These are phyloP conservation scores for Nomada fabriciana DNA, from an alignment of 2,888 invertebrate species.

Conservation along the genomic window DNA sequence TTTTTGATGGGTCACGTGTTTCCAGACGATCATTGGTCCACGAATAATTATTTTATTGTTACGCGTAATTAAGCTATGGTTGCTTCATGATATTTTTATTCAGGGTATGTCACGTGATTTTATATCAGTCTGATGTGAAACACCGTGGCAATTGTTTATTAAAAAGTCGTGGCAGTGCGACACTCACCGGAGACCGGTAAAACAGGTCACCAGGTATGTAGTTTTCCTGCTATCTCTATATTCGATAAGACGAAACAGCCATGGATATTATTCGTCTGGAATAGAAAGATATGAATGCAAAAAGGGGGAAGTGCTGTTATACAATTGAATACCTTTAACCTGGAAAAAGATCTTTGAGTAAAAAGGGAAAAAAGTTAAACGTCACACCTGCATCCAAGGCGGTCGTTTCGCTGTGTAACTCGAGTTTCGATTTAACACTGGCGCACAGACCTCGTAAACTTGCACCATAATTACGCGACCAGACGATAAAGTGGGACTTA, in stretches of 20 bases:
- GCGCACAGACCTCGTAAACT: constrained; percentile 42
- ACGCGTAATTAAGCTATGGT: not conserved
- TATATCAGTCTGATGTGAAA: too few relatives aligned
- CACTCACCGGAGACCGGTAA: too few relatives aligned
- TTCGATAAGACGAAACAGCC: too few relatives aligned
- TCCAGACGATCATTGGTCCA: not conserved
- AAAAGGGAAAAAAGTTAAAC: constrained; percentile 1
- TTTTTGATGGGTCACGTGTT: not conserved
- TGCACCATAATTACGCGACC: constrained; percentile 44
- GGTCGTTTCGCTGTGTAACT: constrained; percentile 33
- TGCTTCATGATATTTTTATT: too few relatives aligned
- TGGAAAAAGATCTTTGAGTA: not conserved
- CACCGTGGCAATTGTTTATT: too few relatives aligned
- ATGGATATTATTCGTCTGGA: too few relatives aligned
- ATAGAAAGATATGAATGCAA: too few relatives aligned
- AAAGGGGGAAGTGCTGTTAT: not conserved
- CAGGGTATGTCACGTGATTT: too few relatives aligned
- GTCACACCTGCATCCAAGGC: constrained; percentile 10
- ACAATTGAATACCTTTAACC: not conserved
- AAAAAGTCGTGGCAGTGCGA: too few relatives aligned
- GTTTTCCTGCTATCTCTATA: too few relatives aligned
- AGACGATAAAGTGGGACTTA: constrained; percentile 43
- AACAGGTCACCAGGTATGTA: too few relatives aligned
- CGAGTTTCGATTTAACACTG: constrained; percentile 36
- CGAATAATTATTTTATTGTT: too few relatives aligned